A percentile compares a stretch with the other conserved stretches of the same genome.
These are phyloP conservation scores for Papilio polytes DNA, from an alignment of 1,140 invertebrate genomes.

Conservation along the genomic window DNA sequence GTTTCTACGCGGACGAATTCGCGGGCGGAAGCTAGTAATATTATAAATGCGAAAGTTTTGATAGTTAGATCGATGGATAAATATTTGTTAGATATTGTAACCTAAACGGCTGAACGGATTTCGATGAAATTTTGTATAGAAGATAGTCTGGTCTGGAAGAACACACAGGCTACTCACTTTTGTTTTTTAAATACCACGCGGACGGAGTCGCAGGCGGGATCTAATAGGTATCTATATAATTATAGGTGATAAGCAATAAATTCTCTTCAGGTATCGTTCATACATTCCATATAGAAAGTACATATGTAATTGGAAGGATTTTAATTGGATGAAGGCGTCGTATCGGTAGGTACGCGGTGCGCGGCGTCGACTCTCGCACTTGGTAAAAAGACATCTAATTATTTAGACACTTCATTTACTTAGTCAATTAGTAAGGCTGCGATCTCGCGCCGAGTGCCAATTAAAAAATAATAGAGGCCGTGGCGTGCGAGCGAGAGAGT, in stretches of 20 bases:
- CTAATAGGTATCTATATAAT: background rate
- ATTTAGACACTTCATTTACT: slow-evolving; percentile 82
- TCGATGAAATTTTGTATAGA: no score
- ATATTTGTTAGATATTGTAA: no score
- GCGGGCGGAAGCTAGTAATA: no score
- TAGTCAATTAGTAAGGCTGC: slow-evolving; percentile 80
- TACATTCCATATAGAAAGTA: background rate
- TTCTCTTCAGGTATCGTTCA: slow-evolving; percentile 16
- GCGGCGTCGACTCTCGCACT: slow-evolving; percentile 50
- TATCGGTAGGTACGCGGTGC: slow-evolving; percentile 36
- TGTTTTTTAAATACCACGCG: no score
- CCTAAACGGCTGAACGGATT: no score
- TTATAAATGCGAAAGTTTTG: no score
- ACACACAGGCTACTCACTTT: no score
- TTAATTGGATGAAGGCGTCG: slow-evolving; percentile 37
- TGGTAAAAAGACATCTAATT: slow-evolving; percentile 79
- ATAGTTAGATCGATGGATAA: no score
- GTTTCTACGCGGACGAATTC: no score
- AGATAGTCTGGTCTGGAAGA: no score
- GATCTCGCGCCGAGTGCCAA: slow-evolving; percentile 76
- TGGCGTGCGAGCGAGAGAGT: slow-evolving; percentile 70
- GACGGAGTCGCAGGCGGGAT: no score
- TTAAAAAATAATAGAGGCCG: slow-evolving; percentile 80
- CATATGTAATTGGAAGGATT: slow-evolving; percentile 18
- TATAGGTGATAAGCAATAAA: background rate